phyloP scores from a whole-genome alignment of 2,797 vertebrate species.

The Falco cherrug region DNA sequence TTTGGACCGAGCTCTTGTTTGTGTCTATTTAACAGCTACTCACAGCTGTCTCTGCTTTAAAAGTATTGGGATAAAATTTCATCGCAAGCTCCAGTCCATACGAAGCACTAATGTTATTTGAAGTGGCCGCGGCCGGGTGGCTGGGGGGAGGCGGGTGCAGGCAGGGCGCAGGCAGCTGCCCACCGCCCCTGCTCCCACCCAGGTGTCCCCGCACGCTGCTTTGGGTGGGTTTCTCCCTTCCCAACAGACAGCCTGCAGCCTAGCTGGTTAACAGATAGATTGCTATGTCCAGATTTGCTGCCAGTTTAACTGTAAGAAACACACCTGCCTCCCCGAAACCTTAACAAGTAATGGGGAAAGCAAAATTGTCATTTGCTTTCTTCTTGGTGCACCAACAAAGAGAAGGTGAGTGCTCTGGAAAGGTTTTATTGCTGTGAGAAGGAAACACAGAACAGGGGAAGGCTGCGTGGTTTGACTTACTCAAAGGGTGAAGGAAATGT shows the following conservation, averaged over 20 bases:
- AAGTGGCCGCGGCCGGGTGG: not conserved
- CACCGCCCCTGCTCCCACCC: not conserved
- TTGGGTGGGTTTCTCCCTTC: not conserved
- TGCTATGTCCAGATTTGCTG: not conserved
- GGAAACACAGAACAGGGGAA: not conserved
- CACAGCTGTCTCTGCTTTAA: conserved; percentile 93
- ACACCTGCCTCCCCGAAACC: not conserved
- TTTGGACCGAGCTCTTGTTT: conserved; percentile 87
- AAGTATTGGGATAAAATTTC: conserved; percentile 89
- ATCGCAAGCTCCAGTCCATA: conserved; percentile 61
- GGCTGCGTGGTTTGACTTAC: not conserved
- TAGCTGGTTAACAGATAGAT: not conserved
- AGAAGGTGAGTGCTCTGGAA: not conserved
- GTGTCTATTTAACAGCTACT: conserved; percentile 89
- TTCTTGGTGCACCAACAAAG: not conserved
- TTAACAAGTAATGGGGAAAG: not conserved
- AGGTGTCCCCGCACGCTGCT: not conserved
- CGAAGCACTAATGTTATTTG: not conserved
- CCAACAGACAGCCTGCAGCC: not conserved
- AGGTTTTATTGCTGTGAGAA: not conserved
- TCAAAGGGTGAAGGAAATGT: not conserved
- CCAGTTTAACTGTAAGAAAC: not conserved
- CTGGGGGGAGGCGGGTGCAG: not conserved
- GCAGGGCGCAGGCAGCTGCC: not conserved
- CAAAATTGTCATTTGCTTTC: not conserved